These are phyloP conservation scores for Phaethon lepturus DNA, from an alignment of 2,113 vertebrate species.

Conservation along the genomic window DNA sequence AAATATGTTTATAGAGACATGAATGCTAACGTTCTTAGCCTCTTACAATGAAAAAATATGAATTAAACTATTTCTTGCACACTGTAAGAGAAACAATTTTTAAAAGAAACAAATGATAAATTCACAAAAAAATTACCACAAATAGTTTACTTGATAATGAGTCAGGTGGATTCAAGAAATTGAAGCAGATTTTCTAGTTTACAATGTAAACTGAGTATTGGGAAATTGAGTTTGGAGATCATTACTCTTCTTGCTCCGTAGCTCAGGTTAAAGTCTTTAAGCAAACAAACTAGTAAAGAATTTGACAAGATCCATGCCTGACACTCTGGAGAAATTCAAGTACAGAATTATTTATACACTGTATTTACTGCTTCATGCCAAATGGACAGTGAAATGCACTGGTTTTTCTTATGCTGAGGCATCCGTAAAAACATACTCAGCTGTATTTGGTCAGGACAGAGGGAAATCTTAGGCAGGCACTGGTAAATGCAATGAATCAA, in stretches of 20 bases:
- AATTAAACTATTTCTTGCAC: background rate
- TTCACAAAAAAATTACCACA: background rate
- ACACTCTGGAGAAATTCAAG: background rate
- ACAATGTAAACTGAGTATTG: background rate
- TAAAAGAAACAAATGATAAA: background rate
- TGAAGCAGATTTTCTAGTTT: background rate
- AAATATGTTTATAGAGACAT: conserved; percentile 32
- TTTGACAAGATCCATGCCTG: conserved; percentile 28
- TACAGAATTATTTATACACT: conserved; percentile 2
- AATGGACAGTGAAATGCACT: background rate
- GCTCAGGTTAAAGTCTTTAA: conserved; percentile 3
- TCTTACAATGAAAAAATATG: background rate
- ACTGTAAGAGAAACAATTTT: background rate
- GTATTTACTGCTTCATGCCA: background rate
- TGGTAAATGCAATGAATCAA: conserved; percentile 12
- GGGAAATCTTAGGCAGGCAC: background rate
- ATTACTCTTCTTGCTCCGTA: conserved; percentile 14
- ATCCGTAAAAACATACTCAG: background rate
- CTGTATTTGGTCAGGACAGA: background rate
- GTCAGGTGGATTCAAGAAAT: background rate
- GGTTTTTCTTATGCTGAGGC: background rate
- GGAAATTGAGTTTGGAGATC: background rate
- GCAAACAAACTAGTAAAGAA: conserved; percentile 31
- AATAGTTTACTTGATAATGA: background rate
- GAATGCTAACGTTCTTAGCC: background rate